Conservation (phyloP, 2,797 vertebrate species). For the Sebastes variabilis region DNA sequence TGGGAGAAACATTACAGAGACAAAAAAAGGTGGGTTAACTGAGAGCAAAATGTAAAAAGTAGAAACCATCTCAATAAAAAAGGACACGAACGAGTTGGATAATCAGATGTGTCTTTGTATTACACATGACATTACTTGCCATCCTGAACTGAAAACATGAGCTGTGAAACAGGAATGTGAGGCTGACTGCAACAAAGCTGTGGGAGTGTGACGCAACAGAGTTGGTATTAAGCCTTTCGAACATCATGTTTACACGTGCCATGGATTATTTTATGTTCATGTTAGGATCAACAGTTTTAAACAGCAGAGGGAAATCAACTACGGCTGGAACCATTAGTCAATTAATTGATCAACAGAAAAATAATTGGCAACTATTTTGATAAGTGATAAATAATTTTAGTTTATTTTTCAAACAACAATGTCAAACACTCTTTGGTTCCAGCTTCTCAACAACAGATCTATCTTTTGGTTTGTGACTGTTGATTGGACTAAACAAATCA, state of each 20-base stretch:
- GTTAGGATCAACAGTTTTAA: neutral
- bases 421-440: neutral
- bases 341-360: neutral
- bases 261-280: neutral
- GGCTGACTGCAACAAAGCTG: constrained; percentile 12
- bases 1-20: neutral
- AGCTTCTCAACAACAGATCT: neutral
- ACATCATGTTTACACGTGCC: neutral
- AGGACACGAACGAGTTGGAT: neutral
- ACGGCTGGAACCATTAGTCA: neutral
- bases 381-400: neutral
- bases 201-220: neutral
- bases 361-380: neutral
- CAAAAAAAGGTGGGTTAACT: neutral
- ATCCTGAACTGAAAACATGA: constrained; percentile 27
- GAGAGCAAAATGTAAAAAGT: neutral
- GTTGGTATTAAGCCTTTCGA: neutral
- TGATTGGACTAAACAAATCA: neutral
- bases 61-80: neutral
- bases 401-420: neutral
- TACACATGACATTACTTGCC: constrained; percentile 36
- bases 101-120: neutral
- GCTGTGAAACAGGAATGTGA: constrained; percentile 52
- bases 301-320: neutral
- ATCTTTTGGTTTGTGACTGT: neutral